Evolutionary conservation across 1,140 invertebrate species (phyloP).

Genomic region (Drosophila nikananu): DNA sequence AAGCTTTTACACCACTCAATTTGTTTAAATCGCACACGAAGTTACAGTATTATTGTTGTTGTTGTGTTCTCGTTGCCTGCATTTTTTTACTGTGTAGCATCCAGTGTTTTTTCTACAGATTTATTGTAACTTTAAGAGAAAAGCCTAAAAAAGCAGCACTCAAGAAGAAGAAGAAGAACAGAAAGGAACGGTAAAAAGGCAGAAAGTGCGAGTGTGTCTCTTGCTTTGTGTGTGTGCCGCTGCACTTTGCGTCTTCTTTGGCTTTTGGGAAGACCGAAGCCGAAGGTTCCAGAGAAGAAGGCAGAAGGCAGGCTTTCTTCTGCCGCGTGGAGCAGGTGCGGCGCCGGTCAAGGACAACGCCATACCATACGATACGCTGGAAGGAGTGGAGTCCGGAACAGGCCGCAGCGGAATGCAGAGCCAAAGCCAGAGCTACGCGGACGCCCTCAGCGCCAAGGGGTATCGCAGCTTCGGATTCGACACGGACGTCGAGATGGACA

Average conservation of each 20-base stretch:
- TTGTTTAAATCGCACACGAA: conserved; percentile 49
- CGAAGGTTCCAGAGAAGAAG: conserved; percentile 21
- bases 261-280: conserved; percentile 1
- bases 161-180: background rate
- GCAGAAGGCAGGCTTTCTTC: background rate
- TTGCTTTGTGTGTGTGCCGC: background rate
- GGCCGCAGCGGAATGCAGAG: conserved; percentile 60
- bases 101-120: conserved; percentile 3
- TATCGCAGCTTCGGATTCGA: conserved; percentile 84
- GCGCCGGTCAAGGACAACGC: conserved; percentile 6
- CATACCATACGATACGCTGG: background rate
- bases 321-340: conserved; percentile 5
- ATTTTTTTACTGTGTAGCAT: conserved; percentile 33
- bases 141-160: background rate
- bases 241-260: conserved; percentile 2
- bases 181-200: background rate
- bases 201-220: background rate
- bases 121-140: background rate
- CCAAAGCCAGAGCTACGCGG: conserved; percentile 67
- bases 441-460: conserved; percentile 78
- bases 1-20: background rate
- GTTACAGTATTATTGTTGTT: conserved; percentile 67
- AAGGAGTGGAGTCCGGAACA: background rate
- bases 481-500: conserved; percentile 84
- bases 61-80: conserved; percentile 33